Evolutionary conservation across 2,888 invertebrate species (phyloP), one percentile per base, ranked within the genome.

Genomic region (Rhyacophila evoluta): DNA sequence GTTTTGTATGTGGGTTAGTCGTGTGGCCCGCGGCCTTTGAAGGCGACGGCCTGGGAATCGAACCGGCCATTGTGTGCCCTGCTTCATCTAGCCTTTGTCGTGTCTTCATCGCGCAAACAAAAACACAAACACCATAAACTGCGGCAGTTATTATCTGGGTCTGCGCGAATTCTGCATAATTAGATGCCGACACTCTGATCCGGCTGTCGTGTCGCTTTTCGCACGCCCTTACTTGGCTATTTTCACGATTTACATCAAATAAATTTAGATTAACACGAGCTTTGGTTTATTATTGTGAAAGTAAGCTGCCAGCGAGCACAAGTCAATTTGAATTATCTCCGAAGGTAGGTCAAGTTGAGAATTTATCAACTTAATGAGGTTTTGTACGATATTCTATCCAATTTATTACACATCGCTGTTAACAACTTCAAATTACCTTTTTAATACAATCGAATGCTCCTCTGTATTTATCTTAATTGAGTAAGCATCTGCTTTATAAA

Each of bases 181-280:
- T 55, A 55, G 55, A 55, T 55, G 55, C 55, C 55, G 55, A 25
- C 55, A 19, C 15, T 33, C 29, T 2, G 29, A 33, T 33, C 29
- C 6, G 29, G 6, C 2, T 6, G 29, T 6, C 10, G 55, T 19
- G 55, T 19, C 55, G 55, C 39, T 55, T 55, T 55, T 55, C 55
- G 55, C 55, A 55, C 55, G 55, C 55, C 55, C 25, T 55, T 55
- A 55, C 19, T 55, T 55, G 55, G 55, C 55, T 19, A 55, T 55
- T 55, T 55, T 55, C 55, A 55, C 55, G 55, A 19, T 55, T 55
- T 55, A 19, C 55, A 55, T 55, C 5, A 55, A 55, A 55, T 55
- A 25, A 55, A 55, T 55, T 19, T 10, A 19, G 55, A 55, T 25
- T 55, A 55, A 55, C 55, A 55, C 55, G 55, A 55, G 55, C 10